Base-by-base conservation (phyloP, 2,888 invertebrate species). In the Cistogaster globosa region DNA sequence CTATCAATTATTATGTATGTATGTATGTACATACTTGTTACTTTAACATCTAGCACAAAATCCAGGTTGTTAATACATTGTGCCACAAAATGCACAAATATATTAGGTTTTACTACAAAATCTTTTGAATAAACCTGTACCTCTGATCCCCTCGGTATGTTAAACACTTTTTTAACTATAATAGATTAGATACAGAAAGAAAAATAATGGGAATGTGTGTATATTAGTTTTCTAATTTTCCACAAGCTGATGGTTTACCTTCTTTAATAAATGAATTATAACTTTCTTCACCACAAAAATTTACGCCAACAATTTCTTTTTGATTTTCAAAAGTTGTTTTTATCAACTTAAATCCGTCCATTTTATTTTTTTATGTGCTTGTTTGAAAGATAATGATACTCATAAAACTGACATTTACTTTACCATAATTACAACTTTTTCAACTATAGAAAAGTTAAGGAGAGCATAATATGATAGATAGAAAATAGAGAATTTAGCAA, bases 311-410 rank as follows among this genome's bases (percentile, higher is more conserved):
- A 22, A 79, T 79, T 71, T 79, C 79, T 9, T 79, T 79, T 48
- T 79, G 71, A n/a, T 63, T 71, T 63, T 79, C 79, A 72, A 48
- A 79, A 26, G 69, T 79, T n/a, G 79, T 79, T 65, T 79, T 79
- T 45, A 79, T 20, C 12, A 79, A 65, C 63, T 79, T 79, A 57
- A 72, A 71, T 9, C 79, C 79, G 16, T 79, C 71, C 79, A 79
- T 79, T 72, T 63, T 62, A 58, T 0, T 57, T 55, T 55, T 45
- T 62, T 42, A 71, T 57, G 26, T 7, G n/a, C 48, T 18, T 48
- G 9, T 26, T 58, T 26, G 2, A 53, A 32, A 32, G 14, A n/a
- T 5, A 51, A 58, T 42, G 68, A 68, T 60, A 38, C 58, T 51
- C 38, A 60, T 3, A 12, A 68, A 63, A 6, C 26, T 55, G 53